phyloP scores from a whole-genome alignment of 2,888 invertebrate genomes.

The Polylopha cassiicola region DNA sequence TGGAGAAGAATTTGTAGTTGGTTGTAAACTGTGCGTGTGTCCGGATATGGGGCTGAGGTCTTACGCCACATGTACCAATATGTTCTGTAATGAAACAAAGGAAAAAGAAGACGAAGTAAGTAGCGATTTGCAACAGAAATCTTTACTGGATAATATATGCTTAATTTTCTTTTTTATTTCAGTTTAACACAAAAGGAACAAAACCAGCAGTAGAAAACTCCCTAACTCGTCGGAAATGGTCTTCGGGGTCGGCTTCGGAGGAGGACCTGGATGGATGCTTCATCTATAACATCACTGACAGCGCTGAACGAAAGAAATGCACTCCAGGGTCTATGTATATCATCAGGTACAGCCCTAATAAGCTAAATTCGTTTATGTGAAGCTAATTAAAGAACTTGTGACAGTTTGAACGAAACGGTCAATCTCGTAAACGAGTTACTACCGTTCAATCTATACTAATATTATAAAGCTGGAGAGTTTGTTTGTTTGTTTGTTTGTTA shows the following conservation, averaged over 20 bases:
- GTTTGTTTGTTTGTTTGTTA: no score
- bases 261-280: slow-evolving; percentile 28
- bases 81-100: slow-evolving; percentile 37
- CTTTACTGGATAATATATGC: no score
- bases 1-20: slow-evolving; percentile 58
- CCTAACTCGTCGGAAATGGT: not conserved
- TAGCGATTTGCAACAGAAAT: slow-evolving; percentile 20
- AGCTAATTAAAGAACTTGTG: no score
- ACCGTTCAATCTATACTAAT: no score
- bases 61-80: slow-evolving; percentile 51
- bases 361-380: not conserved
- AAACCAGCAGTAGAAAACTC: slow-evolving; percentile 25
- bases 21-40: slow-evolving; percentile 63
- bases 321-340: slow-evolving; percentile 57
- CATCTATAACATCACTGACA: slow-evolving; percentile 32
- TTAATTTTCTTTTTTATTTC: no score
- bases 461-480: no score
- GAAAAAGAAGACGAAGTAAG: slow-evolving; percentile 23
- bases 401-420: no score
- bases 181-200: no score
- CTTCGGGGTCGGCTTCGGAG: not conserved
- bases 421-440: no score
- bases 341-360: slow-evolving; percentile 39
- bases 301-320: slow-evolving; percentile 35
- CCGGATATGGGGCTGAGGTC: slow-evolving; percentile 59